Base-by-base conservation (phyloP, 2,113 vertebrate species). In the Ahaetulla prasina region DNA sequence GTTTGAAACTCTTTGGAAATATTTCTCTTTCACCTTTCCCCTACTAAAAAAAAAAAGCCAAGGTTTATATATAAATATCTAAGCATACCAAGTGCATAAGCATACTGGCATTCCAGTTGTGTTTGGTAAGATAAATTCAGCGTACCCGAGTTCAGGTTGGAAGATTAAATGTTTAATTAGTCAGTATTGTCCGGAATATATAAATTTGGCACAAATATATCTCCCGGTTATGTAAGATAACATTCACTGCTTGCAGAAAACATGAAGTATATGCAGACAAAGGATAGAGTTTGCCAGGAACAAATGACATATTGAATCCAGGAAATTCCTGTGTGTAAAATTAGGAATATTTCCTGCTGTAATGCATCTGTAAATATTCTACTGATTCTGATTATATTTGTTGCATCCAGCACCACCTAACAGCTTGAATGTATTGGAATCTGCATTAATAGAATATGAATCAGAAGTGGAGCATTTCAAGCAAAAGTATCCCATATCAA, bases 321-420 rank as follows among this genome's bases (percentile, higher is more conserved):
- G 95, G 94, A 97, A 97, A 96, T 96, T 96, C 95, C 93, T 97
- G 90, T 94, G 93, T 96, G 94, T 96, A 93, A 96, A 96, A 95
- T 96, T 96, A 93, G 93, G 93, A 95, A 93, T 95, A 95, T 96
- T 96, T 93, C 84, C 54, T 96, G 91, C 93, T 96, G 88, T 94
- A 96, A n/a, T 95, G 50, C 95, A 95, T 92, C 91, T 95, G 55
- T 95, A 94, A 94, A 94, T 45, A 94, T 92, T 80, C 57, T 94
- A 68, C 57, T 94, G n/a, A 68, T 68, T 95, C 27, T 95, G 92
- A 94, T 97, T 91, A 92, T 93, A 95, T 63, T 60, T 93, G 92
- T 93, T 95, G 93, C 96, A 93, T 95, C 96, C 89, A 94, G 53
- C 88, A 91, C 87, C 96, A 49, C 95, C 57, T 95, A 49, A 96